Evolutionary conservation across 2,113 vertebrate genomes (phyloP).

Genomic region (Brachypteracias leptosomus): DNA sequence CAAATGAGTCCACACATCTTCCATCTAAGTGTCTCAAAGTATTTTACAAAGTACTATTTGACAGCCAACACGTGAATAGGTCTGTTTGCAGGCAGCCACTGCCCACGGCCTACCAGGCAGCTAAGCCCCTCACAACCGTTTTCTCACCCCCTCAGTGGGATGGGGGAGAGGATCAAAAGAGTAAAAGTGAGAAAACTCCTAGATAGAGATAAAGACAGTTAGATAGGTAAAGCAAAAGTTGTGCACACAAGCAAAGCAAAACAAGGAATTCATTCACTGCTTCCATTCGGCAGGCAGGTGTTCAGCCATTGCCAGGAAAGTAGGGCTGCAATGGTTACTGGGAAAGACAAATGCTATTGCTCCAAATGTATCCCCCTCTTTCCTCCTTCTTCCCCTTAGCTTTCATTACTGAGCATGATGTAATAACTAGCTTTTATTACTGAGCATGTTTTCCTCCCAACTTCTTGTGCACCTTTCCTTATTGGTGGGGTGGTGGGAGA

Average conservation of each 20-base stretch:
- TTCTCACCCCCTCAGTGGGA: background rate
- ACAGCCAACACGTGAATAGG: rapidly evolving
- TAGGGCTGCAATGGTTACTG: background rate
- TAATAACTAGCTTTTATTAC: background rate
- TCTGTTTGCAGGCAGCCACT: background rate
- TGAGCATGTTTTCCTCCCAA: background rate
- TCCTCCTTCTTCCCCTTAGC: background rate
- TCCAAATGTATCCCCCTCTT: background rate
- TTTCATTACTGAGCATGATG: background rate
- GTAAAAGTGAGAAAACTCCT: background rate
- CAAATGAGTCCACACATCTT: background rate
- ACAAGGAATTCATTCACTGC: background rate
- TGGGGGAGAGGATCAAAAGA: background rate
- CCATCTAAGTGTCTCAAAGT: background rate
- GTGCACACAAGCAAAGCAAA: rapidly evolving
- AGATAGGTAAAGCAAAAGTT: background rate
- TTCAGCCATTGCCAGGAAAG: background rate
- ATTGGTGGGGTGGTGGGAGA: background rate
- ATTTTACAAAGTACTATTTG: background rate
- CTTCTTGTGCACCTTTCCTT: background rate
- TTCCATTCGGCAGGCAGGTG: background rate
- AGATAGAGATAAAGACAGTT: background rate
- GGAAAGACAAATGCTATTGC: background rate
- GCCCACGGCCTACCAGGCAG: background rate
- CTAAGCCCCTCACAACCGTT: background rate